Percentiles rank a stretch among this genome's conserved stretches.
Evolutionary conservation across 2,113 vertebrate species (phyloP).

Genomic region (Channa maculata): DNA sequence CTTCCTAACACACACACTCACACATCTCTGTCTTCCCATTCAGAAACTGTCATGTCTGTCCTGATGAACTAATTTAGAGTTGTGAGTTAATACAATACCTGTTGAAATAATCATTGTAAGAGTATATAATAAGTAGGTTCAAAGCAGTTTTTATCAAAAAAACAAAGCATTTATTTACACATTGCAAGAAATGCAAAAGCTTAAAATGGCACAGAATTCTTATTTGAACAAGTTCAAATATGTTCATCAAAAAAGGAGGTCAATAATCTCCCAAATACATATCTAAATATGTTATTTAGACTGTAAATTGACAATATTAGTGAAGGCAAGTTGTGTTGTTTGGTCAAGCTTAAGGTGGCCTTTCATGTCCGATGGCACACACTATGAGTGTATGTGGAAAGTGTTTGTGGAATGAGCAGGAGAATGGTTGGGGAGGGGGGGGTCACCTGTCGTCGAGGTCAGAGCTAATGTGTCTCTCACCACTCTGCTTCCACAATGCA

Average conservation of each 20-base stretch:
- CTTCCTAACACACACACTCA: constrained; percentile 24
- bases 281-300: neutral
- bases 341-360: constrained; percentile 65
- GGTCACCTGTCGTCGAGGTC: constrained; percentile 76
- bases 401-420: constrained; percentile 10
- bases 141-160: constrained; percentile 15
- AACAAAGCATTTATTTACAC: constrained; percentile 78
- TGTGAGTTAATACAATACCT: constrained; percentile 44
- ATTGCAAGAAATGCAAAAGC: constrained; percentile 45
- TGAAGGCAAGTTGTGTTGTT: constrained; percentile 41
- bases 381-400: constrained; percentile 8
- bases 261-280: constrained; percentile 1
- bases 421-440: neutral
- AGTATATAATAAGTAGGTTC: constrained; percentile 9
- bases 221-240: constrained; percentile 24
- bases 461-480: constrained; percentile 76
- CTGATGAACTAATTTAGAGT: constrained; percentile 56
- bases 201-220: constrained; percentile 18
- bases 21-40: constrained; percentile 59
- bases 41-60: constrained; percentile 67
- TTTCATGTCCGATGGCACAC: constrained; percentile 31
- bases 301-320: constrained; percentile 5
- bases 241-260: constrained; percentile 38
- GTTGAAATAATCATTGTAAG: constrained; percentile 51
- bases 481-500: constrained; percentile 72